Percentiles rank a stretch among this genome's conserved stretches.
These are phyloP conservation scores for Drosophila mayri DNA, from an alignment of 1,140 invertebrate species.

Conservation along the genomic window DNA sequence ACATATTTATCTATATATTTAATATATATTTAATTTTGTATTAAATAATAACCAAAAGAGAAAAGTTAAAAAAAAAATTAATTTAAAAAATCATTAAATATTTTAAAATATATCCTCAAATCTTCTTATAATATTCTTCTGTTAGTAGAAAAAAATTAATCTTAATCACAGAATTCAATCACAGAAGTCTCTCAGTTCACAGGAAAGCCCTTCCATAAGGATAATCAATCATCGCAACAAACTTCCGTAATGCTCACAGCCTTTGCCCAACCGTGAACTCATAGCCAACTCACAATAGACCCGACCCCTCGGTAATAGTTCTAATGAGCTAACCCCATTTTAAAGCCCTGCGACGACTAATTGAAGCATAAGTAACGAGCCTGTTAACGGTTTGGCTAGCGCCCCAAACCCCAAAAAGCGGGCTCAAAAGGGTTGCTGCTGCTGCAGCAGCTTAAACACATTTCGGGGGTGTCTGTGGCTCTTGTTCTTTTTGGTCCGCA, in stretches of 20 bases:
- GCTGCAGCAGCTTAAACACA: constrained; percentile 19
- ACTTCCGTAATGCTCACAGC: neutral
- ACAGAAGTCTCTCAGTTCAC: neutral
- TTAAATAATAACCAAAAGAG: neutral
- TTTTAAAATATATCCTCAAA: neutral
- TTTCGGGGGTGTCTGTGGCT: constrained; percentile 24
- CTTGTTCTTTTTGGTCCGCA: constrained; percentile 13
- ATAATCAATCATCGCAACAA: constrained; percentile 9
- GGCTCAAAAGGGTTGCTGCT: constrained; percentile 5
- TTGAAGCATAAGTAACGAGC: constrained; percentile 70
- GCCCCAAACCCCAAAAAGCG: neutral
- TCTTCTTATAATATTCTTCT: no score
- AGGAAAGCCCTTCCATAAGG: neutral
- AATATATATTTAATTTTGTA: no score
- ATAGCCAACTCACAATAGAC: constrained; percentile 4
- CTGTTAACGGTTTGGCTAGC: constrained; percentile 43
- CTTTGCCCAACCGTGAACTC: constrained; percentile 1
- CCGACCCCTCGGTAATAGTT: constrained; percentile 39
- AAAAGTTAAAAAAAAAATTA: rapidly evolving
- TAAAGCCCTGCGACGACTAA: constrained; percentile 44
- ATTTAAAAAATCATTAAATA: no score
- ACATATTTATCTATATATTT: no score
- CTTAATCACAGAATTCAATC: neutral
- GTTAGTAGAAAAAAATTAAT: neutral
- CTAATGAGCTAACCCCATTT: constrained; percentile 53